Conservation (phyloP, 1,140 invertebrate species). For the Subanguina moxae region DNA sequence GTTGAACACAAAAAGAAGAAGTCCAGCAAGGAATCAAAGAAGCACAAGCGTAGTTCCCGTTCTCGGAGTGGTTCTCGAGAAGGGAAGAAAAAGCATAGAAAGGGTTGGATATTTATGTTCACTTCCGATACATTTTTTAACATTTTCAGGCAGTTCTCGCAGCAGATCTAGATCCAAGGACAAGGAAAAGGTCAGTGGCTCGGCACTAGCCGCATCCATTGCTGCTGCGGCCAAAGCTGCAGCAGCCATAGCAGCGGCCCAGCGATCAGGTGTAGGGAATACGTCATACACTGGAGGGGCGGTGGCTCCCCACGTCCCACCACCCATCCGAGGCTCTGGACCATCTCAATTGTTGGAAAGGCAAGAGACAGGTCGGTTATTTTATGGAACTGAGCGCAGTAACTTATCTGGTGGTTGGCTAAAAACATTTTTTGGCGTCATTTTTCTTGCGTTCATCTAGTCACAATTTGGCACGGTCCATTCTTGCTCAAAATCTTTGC, state of each 20-base stretch:
- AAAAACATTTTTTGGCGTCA: too few relatives aligned
- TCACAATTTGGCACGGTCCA: too few relatives aligned
- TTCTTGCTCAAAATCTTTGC: too few relatives aligned
- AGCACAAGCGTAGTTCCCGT: background rate
- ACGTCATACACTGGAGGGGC: background rate
- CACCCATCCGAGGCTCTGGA: background rate
- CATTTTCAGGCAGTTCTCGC: background rate
- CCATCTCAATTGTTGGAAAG: background rate
- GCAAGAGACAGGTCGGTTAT: background rate
- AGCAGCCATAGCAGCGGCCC: background rate
- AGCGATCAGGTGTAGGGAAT: background rate
- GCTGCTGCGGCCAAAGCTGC: background rate
- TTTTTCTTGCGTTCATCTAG: too few relatives aligned
- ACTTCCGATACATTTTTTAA: background rate
- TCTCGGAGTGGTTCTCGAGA: constrained; percentile 5
- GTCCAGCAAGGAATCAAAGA: constrained; percentile 11
- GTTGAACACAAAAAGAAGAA: constrained; percentile 18
- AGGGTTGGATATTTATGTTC: background rate
- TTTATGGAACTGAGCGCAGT: too few relatives aligned
- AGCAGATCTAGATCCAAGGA: constrained; percentile 28
- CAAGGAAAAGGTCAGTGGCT: constrained; percentile 15
- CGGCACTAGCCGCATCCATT: background rate
- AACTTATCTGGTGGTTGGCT: too few relatives aligned
- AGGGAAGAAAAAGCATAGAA: background rate
- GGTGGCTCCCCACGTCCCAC: background rate